Evolutionary conservation across 2,888 invertebrate genomes (phyloP).

Genomic region (Acronicta psi): DNA sequence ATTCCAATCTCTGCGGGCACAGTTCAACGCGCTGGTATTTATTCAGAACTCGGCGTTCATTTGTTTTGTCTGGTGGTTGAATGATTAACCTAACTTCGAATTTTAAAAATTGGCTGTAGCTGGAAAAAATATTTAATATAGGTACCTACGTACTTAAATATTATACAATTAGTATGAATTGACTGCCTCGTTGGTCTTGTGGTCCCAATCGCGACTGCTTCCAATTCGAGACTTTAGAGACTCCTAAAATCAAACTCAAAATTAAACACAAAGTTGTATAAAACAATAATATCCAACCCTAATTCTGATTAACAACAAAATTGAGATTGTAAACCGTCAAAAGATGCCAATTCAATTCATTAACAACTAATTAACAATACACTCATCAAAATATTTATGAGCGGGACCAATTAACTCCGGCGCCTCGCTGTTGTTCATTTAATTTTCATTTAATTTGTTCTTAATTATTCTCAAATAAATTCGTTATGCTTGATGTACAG

Average conservation of each 20-base stretch:
- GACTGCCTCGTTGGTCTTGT: no score
- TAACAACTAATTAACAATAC: conserved; percentile 34
- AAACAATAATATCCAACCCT: no score
- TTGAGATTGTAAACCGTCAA: conserved; percentile 12
- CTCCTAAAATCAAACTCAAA: no score
- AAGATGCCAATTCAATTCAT: conserved; percentile 14
- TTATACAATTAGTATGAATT: no score
- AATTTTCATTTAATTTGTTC: conserved; percentile 45
- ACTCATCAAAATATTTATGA: conserved; percentile 38
- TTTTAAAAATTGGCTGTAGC: no score
- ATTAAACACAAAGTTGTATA: no score
- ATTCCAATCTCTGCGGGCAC: no score
- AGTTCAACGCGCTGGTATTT: conserved; percentile 26
- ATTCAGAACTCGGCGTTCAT: conserved; percentile 20
- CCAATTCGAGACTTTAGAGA: no score
- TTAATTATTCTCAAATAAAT: conserved; percentile 38
- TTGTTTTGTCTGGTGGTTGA: conserved; percentile 25
- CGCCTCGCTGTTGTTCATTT: conserved; percentile 22
- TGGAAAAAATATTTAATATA: no score
- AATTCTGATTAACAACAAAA: conserved; percentile 1
- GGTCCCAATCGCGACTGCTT: no score
- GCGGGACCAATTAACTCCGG: conserved; percentile 26
- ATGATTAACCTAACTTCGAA: no score
- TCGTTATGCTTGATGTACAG: conserved; percentile 8
- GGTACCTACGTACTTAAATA: no score